These are phyloP conservation scores for Crambe crambe DNA, from an alignment of 37 sponge, comb jelly and placozoan species.

Conservation along the genomic window DNA sequence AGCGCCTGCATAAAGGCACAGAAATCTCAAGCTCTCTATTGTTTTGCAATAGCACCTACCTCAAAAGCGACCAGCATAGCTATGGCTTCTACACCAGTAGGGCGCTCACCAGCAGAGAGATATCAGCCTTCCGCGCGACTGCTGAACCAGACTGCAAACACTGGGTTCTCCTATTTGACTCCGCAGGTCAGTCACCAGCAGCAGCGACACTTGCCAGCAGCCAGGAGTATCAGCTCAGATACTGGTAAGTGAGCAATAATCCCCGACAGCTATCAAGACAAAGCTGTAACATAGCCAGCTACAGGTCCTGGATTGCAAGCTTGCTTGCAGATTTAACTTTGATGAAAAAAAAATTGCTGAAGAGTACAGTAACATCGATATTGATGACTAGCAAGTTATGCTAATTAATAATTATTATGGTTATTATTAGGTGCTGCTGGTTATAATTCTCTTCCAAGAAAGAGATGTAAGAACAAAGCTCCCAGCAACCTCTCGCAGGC, in stretches of 20 bases:
- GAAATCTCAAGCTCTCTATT: too few relatives aligned
- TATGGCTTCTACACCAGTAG: neutral
- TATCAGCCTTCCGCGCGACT: neutral
- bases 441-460: slow-evolving; percentile 4
- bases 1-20: too few relatives aligned
- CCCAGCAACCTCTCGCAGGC: slow-evolving; percentile 11
- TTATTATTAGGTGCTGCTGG: neutral
- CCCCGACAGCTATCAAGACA: neutral
- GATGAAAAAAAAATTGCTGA: neutral
- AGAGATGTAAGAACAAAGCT: neutral
- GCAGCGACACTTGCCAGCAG: neutral
- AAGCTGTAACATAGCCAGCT: too few relatives aligned
- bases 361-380: too few relatives aligned
- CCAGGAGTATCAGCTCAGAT: neutral
- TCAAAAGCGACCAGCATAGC: neutral
- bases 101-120: neutral
- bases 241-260: too few relatives aligned
- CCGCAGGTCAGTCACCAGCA: neutral
- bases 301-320: too few relatives aligned
- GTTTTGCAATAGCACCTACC: too few relatives aligned
- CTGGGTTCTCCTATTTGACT: neutral
- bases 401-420: neutral
- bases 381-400: neutral
- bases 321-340: too few relatives aligned
- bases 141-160: neutral